A percentile compares a stretch with the other conserved stretches of the same genome.
phyloP scores from a whole-genome alignment of 2,888 invertebrate genomes.

The Drosophila formosana region DNA sequence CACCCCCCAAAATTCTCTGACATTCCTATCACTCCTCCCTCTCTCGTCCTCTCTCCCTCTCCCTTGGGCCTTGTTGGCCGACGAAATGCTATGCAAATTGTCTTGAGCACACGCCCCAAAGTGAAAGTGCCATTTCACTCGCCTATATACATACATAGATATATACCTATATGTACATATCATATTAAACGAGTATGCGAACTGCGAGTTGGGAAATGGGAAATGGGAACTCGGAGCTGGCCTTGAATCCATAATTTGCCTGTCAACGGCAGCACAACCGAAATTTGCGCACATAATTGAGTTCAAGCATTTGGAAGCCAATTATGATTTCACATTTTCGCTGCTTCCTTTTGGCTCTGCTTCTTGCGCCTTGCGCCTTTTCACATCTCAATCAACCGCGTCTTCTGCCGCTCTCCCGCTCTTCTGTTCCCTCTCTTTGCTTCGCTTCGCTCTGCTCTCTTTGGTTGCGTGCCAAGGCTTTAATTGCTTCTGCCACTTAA shows the following conservation, averaged over 20 bases:
- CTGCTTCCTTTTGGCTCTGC: neutral
- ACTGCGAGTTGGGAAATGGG: neutral
- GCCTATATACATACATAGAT: constrained; percentile 8
- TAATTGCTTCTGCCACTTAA: constrained; percentile 80
- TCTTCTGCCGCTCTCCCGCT: constrained; percentile 25
- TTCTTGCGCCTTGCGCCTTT: constrained; percentile 45
- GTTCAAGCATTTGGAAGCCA: constrained; percentile 81
- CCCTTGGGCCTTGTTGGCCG: constrained; percentile 5
- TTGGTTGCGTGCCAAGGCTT: constrained; percentile 42
- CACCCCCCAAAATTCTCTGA: neutral
- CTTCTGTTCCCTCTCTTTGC: neutral
- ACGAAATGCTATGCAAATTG: constrained; percentile 72
- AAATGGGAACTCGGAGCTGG: constrained; percentile 34
- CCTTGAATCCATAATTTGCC: constrained; percentile 81
- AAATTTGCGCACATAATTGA: constrained; percentile 76
- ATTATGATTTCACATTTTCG: constrained; percentile 77
- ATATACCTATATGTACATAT: constrained; percentile 12
- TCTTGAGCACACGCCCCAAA: constrained; percentile 60
- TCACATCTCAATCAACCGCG: constrained; percentile 71
- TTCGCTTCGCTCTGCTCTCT: neutral
- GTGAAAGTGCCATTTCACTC: constrained; percentile 72
- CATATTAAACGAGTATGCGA: constrained; percentile 6
- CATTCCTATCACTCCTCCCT: neutral
- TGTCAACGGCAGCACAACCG: constrained; percentile 71
- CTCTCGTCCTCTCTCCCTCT: too few species aligned